These are phyloP conservation scores for Carabus problematicus DNA, from an alignment of 2,888 invertebrate species.

Conservation along the genomic window DNA sequence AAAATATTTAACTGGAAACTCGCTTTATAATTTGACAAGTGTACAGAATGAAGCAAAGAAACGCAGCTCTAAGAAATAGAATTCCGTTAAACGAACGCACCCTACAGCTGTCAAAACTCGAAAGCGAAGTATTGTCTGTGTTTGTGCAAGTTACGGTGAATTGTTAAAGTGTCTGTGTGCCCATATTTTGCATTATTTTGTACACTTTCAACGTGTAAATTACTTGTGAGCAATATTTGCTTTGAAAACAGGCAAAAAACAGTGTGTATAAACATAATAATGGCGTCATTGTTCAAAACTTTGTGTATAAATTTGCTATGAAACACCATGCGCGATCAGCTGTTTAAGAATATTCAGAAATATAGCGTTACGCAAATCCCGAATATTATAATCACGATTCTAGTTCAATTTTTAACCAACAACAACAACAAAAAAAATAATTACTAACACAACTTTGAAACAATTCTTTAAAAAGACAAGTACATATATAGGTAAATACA, in stretches of 20 bases:
- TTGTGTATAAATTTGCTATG: slow-evolving; percentile 40
- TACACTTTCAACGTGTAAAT: slow-evolving; percentile 30
- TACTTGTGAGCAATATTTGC: slow-evolving; percentile 38
- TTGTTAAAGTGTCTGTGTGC: too few species aligned
- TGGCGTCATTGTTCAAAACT: slow-evolving; percentile 32
- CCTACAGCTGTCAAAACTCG: too few species aligned
- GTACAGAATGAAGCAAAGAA: not conserved
- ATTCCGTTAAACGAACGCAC: not conserved
- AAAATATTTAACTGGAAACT: not conserved
- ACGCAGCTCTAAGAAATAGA: not conserved
- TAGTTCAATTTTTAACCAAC: not conserved
- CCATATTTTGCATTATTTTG: slow-evolving; percentile 25
- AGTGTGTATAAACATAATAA: slow-evolving; percentile 8
- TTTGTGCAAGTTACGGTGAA: too few species aligned
- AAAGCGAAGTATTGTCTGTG: too few species aligned
- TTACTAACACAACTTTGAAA: not conserved
- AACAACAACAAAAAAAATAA: not conserved
- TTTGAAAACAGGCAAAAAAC: slow-evolving; percentile 10
- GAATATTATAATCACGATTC: not conserved
- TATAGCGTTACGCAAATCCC: slow-evolving; percentile 6
- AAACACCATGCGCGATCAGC: slow-evolving; percentile 31
- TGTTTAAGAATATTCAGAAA: slow-evolving; percentile 39
- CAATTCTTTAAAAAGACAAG: not conserved
- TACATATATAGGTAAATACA: too few species aligned
- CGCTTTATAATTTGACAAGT: slow-evolving; percentile 1